phyloP scores from a whole-genome alignment of 2,797 vertebrate species.

The Ficedula albicollis region DNA sequence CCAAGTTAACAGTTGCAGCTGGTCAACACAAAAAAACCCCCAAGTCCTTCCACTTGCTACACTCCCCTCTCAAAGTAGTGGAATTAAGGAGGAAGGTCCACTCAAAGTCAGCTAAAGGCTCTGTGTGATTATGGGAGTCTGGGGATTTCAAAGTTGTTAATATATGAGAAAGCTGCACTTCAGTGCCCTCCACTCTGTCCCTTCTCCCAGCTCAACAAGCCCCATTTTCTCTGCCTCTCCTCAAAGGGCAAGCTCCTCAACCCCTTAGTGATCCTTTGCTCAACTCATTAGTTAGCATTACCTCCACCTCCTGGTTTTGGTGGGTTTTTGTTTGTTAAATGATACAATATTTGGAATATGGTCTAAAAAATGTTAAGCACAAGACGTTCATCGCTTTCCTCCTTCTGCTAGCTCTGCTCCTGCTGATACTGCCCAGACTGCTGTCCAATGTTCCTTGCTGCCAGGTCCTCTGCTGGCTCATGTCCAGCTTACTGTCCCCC shows the following conservation, averaged over 20 bases:
- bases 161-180: background rate
- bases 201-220: background rate
- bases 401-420: background rate
- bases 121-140: background rate
- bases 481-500: background rate
- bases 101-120: background rate
- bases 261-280: background rate
- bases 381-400: background rate
- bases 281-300: background rate
- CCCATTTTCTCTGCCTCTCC: background rate
- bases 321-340: background rate
- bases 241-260: background rate
- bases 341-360: background rate
- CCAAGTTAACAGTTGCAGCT: background rate
- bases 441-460: background rate
- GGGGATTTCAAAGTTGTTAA: background rate
- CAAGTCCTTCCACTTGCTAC: background rate
- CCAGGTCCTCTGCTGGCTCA: background rate
- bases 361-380: background rate
- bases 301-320: background rate
- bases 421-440: background rate
- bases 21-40: background rate
- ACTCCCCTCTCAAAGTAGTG: background rate
- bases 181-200: background rate
- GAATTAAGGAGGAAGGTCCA: background rate